Conservation (phyloP, 2,113 vertebrate species). For the Perognathus longimembris region DNA sequence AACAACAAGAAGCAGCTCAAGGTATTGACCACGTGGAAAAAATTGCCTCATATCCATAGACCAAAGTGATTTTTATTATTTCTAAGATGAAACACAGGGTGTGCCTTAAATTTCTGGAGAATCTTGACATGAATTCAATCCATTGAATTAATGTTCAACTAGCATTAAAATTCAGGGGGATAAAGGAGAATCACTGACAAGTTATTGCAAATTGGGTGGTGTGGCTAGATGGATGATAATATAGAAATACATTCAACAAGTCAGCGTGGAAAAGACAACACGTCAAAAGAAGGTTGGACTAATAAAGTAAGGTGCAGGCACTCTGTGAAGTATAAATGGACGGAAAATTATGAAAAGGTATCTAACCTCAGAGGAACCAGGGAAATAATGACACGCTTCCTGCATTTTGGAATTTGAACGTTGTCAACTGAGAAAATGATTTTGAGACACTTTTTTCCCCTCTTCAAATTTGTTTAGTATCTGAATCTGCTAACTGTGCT, state of each 20-base stretch:
- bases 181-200: neutral
- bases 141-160: neutral
- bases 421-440: neutral
- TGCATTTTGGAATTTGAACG: neutral
- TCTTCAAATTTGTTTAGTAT: neutral
- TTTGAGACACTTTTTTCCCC: neutral
- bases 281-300: neutral
- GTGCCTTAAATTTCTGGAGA: neutral
- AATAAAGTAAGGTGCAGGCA: neutral
- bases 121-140: constrained; percentile 15
- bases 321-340: neutral
- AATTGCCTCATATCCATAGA: neutral
- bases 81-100: neutral
- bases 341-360: neutral
- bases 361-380: neutral
- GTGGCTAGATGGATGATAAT: neutral
- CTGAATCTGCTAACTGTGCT: neutral
- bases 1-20: neutral
- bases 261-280: neutral
- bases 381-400: neutral
- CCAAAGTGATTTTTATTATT: neutral
- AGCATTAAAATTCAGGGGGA: neutral
- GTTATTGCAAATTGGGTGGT: neutral
- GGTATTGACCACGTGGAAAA: neutral
- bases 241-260: neutral